Conservation (phyloP, 2,113 vertebrate genomes). For the Phalacrocorax aristotelis region DNA sequence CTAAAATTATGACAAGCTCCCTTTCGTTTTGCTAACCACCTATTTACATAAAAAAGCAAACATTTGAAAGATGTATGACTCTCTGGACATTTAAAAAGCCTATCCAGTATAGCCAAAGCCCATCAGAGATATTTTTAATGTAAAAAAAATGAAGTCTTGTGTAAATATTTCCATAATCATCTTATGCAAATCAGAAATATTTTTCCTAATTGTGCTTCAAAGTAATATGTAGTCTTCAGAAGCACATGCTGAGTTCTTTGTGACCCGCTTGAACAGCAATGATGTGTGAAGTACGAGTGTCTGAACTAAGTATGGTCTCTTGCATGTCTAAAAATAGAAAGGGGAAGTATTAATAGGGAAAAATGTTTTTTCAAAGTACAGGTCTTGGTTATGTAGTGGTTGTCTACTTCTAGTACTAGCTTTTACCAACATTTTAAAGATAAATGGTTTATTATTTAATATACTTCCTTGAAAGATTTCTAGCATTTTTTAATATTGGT, state of each 20-base stretch:
- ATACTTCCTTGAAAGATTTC: not conserved
- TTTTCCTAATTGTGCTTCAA: not conserved
- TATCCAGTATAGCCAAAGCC: not conserved
- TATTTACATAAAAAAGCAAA: not conserved
- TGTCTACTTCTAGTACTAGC: not conserved
- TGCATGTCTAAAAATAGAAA: conserved; percentile 5
- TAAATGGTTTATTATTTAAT: not conserved
- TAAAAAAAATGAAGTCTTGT: not conserved
- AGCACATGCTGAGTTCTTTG: not conserved
- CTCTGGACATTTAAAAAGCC: not conserved
- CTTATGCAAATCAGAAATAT: not conserved
- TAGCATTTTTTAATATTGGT: not conserved
- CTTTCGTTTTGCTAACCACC: not conserved
- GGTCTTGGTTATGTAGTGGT: not conserved
- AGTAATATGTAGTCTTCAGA: not conserved
- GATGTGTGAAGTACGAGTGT: not conserved
- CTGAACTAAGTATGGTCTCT: not conserved
- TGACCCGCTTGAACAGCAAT: not conserved
- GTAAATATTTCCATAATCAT: conserved; percentile 38
- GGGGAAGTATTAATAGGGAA: not conserved
- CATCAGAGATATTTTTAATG: not conserved
- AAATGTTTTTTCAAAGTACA: not conserved
- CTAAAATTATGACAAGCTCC: not conserved
- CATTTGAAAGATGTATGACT: not conserved
- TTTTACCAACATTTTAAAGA: not conserved